phyloP scores from a whole-genome alignment of 2,888 invertebrate species.

The Auanema sp. region DNA sequence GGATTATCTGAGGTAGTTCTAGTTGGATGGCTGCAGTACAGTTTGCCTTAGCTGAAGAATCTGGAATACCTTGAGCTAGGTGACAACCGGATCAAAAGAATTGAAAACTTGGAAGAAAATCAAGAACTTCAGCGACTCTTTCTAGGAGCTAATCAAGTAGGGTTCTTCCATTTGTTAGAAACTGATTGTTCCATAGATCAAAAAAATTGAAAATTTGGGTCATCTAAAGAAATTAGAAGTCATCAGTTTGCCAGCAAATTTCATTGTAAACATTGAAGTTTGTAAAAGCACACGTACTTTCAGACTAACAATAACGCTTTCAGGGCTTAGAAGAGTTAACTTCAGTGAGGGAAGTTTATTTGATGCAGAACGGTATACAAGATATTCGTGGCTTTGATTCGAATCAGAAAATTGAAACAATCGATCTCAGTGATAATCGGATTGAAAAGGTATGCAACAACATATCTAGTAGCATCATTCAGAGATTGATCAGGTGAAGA shows the following conservation, averaged over 20 bases:
- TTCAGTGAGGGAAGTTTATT: conserved; percentile 82
- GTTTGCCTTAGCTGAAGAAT: conserved; percentile 66
- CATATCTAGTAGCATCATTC: neutral
- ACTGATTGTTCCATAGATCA: conserved; percentile 1
- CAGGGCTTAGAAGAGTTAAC: conserved; percentile 77
- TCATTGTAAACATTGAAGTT: conserved; percentile 36
- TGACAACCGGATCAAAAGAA: conserved; percentile 79
- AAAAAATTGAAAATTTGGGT: conserved; percentile 28
- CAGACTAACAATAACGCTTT: conserved; percentile 65
- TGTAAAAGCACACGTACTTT: neutral
- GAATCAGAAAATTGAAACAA: conserved; percentile 42
- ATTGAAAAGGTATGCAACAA: conserved; percentile 25
- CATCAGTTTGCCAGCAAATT: conserved; percentile 47
- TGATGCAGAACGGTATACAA: conserved; percentile 88
- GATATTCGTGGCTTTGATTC: conserved; percentile 76
- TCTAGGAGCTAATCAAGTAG: conserved; percentile 92
- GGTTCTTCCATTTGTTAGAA: neutral
- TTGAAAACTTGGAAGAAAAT: conserved; percentile 42
- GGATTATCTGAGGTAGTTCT: conserved; percentile 71
- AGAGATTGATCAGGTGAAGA: conserved; percentile 26
- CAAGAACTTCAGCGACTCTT: conserved; percentile 70
- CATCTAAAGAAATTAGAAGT: conserved; percentile 39
- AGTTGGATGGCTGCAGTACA: conserved; percentile 4
- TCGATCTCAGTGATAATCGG: conserved; percentile 56
- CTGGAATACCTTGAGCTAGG: conserved; percentile 87